Evolutionary conservation across 2,797 vertebrate species (phyloP).

Genomic region (Diceros bicornis): DNA sequence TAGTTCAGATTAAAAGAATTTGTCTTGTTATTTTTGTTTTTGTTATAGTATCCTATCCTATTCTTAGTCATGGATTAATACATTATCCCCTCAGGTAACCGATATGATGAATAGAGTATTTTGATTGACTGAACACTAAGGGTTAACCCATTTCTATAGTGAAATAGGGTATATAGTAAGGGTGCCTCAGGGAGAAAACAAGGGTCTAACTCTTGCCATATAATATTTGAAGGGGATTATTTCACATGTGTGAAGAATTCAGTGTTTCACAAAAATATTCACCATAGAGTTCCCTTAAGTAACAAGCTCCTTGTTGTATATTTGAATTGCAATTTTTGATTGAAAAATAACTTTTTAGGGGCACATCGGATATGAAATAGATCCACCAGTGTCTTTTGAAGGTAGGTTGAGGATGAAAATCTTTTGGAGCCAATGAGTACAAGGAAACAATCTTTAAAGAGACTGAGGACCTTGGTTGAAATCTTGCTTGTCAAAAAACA

Average conservation of each 20-base stretch:
- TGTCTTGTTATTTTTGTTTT: slow-evolving; percentile 19
- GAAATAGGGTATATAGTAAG: neutral
- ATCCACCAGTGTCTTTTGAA: neutral
- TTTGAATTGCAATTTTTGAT: neutral
- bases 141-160: neutral
- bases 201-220: neutral
- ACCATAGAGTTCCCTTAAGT: neutral
- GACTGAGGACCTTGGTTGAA: neutral
- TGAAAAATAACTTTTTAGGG: slow-evolving; percentile 3
- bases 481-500: neutral
- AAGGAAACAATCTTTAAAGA: neutral
- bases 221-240: neutral
- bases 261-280: slow-evolving; percentile 26
- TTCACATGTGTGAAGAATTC: neutral
- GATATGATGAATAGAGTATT: neutral
- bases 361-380: neutral
- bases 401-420: neutral
- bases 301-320: neutral
- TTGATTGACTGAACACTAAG: neutral
- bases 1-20: neutral
- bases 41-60: neutral
- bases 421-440: neutral
- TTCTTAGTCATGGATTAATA: neutral
- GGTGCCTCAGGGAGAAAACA: neutral
- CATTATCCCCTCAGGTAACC: neutral